Evolutionary conservation across 1,140 invertebrate genomes (phyloP).

Genomic region (Tribolium madens): DNA sequence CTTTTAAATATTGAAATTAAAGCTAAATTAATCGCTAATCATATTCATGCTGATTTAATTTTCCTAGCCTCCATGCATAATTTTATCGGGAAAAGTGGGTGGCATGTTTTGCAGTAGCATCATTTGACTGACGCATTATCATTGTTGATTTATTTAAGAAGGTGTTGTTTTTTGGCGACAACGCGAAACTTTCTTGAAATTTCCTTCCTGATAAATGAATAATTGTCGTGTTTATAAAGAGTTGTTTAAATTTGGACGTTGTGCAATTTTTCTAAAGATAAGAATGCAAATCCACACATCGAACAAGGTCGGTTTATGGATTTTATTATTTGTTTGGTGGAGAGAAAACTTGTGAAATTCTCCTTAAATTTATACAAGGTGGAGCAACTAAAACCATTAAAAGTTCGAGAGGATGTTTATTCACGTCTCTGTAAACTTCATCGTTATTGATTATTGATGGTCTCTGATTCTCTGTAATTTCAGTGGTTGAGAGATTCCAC

Average conservation of each 20-base stretch:
- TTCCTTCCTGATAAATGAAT: constrained; percentile 22
- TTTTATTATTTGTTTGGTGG: constrained; percentile 17
- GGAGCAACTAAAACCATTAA: constrained; percentile 15
- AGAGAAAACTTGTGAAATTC: constrained; percentile 16
- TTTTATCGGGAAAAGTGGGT: constrained; percentile 6
- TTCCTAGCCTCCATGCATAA: not conserved
- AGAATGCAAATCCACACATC: constrained; percentile 12
- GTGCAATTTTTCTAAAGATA: constrained; percentile 12
- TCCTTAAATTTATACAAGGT: not conserved
- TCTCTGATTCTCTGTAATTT: constrained; percentile 1
- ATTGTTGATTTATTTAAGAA: not conserved
- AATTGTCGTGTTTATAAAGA: constrained; percentile 5
- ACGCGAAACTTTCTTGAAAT: not conserved
- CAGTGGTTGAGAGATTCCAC: constrained; percentile 2
- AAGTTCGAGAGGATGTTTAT: not conserved
- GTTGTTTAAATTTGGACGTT: constrained; percentile 6
- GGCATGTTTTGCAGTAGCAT: not conserved
- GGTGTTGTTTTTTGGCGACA: not conserved
- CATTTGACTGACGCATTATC: not conserved
- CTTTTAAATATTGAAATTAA: constrained; percentile 27
- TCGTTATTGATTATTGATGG: constrained; percentile 6
- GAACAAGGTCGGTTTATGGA: constrained; percentile 3
- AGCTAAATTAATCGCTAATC: not conserved
- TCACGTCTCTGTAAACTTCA: not conserved
- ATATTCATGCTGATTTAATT: constrained; percentile 5